Base-by-base conservation (phyloP, 2,888 invertebrate genomes). In the Synergus japonicus region DNA sequence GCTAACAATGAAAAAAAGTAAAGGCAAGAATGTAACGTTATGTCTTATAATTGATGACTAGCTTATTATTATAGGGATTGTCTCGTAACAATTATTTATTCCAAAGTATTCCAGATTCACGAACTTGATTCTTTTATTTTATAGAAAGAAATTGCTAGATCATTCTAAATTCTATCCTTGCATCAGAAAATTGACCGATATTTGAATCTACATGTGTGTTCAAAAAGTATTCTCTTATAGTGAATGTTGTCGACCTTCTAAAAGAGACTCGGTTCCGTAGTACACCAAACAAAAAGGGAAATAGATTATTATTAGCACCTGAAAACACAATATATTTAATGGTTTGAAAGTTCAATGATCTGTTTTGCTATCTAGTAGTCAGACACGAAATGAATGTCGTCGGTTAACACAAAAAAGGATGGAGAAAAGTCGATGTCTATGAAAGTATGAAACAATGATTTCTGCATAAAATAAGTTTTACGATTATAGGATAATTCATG, bases 181-280 rank as follows among this genome's bases (percentile, higher is more conserved):
- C 22, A 1, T 29, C 12, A 60, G 22, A 60, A 29, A 22, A 60
- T 60, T 29, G 18, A 60, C n/a, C 54, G n/a, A 60, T 22, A 60
- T 22, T 60, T 10, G 22, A 60, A 22, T 13, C 12, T 22, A 60
- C 22, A 5, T 60, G 22, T 22, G 22, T 22, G 22, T 2, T 60
- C 12, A 60, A 60, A 60, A 60, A 29, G 78, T 81, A 77, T 78
- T 81, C 81, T 82, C 78, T 79, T 22, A 22, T 22, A 83, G 90
- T 90, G 91, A 91, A 91, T 91, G 91, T 91, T 88, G 91, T 91
- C 86, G 91, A 88, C 91, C 91, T 91, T 91, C 90, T 82, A 22
- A 12, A 22, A 60, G 60, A 60, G 60, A 60, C 60, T 22, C 60
- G 22, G 12, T 60, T 22, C 22, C 60, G 18, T 22, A 54, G 44